These are phyloP conservation scores for Nesometra sesokonis DNA, from an alignment of 35 echinoderm and acorn worm genomes.

Conservation along the genomic window DNA sequence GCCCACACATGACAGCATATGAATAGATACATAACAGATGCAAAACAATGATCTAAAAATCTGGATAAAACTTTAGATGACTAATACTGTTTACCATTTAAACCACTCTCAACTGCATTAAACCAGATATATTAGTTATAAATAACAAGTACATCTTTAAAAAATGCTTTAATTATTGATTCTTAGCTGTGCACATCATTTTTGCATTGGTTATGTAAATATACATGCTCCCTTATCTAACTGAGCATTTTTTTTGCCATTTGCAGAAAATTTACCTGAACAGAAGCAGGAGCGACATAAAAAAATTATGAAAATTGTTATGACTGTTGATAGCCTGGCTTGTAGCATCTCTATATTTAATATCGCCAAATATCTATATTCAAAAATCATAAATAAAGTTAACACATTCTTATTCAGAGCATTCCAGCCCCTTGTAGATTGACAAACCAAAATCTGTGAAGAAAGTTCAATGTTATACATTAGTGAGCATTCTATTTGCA, in stretches of 20 bases:
- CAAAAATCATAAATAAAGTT: not conserved
- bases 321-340: slow-evolving; percentile 14
- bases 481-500: too few species aligned
- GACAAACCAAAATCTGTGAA: not conserved
- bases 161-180: too few species aligned
- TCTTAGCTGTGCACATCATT: not conserved
- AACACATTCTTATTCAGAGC: not conserved
- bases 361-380: not conserved
- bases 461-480: too few species aligned
- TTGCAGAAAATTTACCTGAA: slow-evolving; percentile 26
- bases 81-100: too few species aligned
- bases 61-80: too few species aligned
- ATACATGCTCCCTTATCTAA: not conserved
- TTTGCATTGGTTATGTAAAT: not conserved
- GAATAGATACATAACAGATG: not conserved
- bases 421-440: not conserved
- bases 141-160: too few species aligned
- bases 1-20: not conserved
- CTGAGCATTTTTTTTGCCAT: not conserved
- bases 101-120: too few species aligned
- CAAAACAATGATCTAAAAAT: not conserved
- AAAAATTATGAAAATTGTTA: slow-evolving; percentile 52
- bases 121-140: too few species aligned
- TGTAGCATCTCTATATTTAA: not conserved
- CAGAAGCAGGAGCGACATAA: slow-evolving; percentile 27